These are phyloP conservation scores for Oxyura jamaicensis DNA, from an alignment of 2,113 vertebrate genomes.

Conservation along the genomic window DNA sequence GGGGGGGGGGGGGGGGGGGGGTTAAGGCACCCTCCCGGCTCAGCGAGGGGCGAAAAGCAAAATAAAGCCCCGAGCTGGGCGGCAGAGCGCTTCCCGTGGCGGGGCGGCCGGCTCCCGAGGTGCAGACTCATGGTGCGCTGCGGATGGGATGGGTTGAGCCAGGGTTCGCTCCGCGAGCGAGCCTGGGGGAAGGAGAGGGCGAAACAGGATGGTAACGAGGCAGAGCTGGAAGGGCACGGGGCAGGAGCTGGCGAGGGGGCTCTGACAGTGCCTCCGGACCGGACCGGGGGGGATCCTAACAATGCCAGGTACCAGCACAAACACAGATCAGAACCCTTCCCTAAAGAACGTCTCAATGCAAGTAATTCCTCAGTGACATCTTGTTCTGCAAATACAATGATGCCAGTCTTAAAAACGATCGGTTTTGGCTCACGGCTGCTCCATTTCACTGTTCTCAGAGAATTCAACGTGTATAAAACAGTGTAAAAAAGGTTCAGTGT, in stretches of 20 bases:
- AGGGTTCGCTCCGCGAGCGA: not conserved
- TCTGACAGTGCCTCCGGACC: not conserved
- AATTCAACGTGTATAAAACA: not conserved
- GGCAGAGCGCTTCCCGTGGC: not conserved
- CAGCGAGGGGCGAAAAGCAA: not conserved
- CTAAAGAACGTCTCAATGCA: not conserved
- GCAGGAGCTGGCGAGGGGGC: not conserved
- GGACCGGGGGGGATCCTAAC: not conserved
- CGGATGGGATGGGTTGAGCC: not conserved
- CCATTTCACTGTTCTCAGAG: not conserved
- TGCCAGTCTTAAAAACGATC: not conserved
- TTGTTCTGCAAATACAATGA: not conserved
- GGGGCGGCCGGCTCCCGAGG: not conserved
- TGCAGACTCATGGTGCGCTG: not conserved
- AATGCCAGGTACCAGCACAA: not conserved
- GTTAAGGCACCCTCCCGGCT: not conserved
- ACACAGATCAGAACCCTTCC: not conserved
- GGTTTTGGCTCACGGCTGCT: not conserved
- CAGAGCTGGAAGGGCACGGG: not conserved
- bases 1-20: not conserved
- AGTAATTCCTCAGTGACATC: not conserved
- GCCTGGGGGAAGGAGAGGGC: not conserved
- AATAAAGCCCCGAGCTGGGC: conserved; percentile 10
- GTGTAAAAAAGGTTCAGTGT: not conserved
- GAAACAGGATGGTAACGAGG: not conserved